Evolutionary conservation across 64 coral and sea anemone genomes (phyloP).

Genomic region (Pocillopora damicornis): DNA sequence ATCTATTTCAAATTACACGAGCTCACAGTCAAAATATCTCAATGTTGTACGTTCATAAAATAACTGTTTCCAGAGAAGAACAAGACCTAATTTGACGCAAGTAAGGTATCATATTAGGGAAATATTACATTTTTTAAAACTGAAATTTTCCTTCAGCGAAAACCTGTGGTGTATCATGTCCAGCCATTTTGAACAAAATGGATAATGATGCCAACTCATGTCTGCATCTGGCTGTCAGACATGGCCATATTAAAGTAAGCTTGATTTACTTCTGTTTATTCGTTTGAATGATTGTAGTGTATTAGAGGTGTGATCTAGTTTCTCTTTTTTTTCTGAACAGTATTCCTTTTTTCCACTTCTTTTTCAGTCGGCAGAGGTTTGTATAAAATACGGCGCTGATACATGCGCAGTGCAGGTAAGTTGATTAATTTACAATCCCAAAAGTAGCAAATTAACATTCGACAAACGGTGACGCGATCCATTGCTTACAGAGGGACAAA

Average conservation of each 20-base stretch:
- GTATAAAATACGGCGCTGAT: slow-evolving; percentile 81
- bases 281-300: not conserved
- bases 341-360: not conserved
- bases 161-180: slow-evolving; percentile 48
- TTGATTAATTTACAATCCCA: not conserved
- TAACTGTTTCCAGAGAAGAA: too few relatives aligned
- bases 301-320: not conserved
- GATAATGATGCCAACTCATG: slow-evolving; percentile 71
- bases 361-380: slow-evolving; percentile 62
- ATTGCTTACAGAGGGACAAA: too few relatives aligned
- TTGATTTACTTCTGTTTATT: not conserved
- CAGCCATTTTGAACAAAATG: slow-evolving; percentile 62
- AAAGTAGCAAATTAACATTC: too few relatives aligned
- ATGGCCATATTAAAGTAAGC: slow-evolving; percentile 67
- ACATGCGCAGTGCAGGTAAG: slow-evolving; percentile 58
- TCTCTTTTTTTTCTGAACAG: not conserved
- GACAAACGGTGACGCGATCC: too few relatives aligned
- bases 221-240: slow-evolving; percentile 73
- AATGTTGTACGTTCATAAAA: too few relatives aligned
- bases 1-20: too few relatives aligned
- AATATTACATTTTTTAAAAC: not conserved
- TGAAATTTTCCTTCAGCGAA: slow-evolving; percentile 42
- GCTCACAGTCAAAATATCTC: too few relatives aligned
- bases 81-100: not conserved
- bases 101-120: not conserved